phyloP scores from a whole-genome alignment of 92 coral and sea anemone species.

The Paragorgia papillata region DNA sequence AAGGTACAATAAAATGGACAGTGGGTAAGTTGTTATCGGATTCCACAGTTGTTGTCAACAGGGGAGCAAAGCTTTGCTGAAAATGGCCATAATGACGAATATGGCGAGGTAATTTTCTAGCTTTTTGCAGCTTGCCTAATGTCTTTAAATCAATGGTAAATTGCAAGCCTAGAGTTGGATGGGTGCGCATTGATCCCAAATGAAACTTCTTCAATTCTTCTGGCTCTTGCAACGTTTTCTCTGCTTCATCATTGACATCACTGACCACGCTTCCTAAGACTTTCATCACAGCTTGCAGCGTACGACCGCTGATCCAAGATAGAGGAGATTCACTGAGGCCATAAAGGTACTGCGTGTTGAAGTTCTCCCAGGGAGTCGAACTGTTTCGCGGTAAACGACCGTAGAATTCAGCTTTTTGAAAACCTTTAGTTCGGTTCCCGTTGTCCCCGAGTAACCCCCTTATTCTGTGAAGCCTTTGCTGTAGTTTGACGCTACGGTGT shows the following conservation, averaged over 20 bases:
- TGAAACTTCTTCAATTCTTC: conserved; percentile 89
- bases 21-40: conserved; percentile 50
- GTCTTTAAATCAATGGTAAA: conserved; percentile 75
- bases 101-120: conserved; percentile 75
- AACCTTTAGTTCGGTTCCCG: not conserved
- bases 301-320: conserved; percentile 92
- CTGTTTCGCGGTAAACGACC: conserved; percentile 27
- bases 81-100: conserved; percentile 81
- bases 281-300: conserved; percentile 73
- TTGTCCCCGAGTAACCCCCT: not conserved
- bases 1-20: conserved; percentile 88
- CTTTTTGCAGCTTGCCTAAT: conserved; percentile 78
- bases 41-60: conserved; percentile 75
- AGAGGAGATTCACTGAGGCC: conserved; percentile 59
- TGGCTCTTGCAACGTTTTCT: conserved; percentile 72
- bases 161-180: conserved; percentile 86
- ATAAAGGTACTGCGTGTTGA: conserved; percentile 3
- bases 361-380: conserved; percentile 25
- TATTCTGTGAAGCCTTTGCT: not conserved
- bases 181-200: conserved; percentile 79
- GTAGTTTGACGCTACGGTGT: conserved; percentile 71
- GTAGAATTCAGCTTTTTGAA: conserved; percentile 8
- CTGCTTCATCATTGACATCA: conserved; percentile 82
- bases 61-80: conserved; percentile 88
- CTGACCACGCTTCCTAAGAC: conserved; percentile 83